A percentile compares a stretch with the other conserved stretches of the same genome.
Evolutionary conservation across 2,113 vertebrate species (phyloP).

Genomic region (Orientallactaga bullata): DNA sequence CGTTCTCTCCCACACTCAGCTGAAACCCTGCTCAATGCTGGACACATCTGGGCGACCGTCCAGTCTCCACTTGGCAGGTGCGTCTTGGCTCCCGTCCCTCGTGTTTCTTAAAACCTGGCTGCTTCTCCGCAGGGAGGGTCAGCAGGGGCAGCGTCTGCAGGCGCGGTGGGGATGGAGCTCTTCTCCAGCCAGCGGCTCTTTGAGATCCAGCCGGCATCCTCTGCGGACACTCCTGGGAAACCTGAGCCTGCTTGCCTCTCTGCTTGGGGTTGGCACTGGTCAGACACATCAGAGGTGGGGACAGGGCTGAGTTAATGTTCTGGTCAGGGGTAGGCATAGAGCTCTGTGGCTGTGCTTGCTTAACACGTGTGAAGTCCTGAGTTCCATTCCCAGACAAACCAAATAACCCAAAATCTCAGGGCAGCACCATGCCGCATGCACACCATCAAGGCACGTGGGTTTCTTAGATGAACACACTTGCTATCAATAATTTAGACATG

Average conservation of each 20-base stretch:
- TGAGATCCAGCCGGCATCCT: rapidly evolving
- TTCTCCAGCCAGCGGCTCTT: rapidly evolving
- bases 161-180: neutral
- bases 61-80: neutral
- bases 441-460: neutral
- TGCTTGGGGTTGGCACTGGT: neutral
- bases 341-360: neutral
- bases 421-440: rapidly evolving
- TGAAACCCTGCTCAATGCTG: neutral
- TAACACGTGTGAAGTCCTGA: neutral
- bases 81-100: neutral
- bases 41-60: neutral
- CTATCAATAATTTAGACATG: slow-evolving; percentile 78
- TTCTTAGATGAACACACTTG: slow-evolving; percentile 23
- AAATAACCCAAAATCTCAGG: neutral
- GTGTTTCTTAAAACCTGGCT: slow-evolving; percentile 39
- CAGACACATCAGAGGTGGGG: rapidly evolving
- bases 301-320: neutral
- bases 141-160: neutral
- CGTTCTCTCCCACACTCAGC: neutral
- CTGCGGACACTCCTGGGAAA: neutral
- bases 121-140: neutral
- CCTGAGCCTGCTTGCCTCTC: neutral
- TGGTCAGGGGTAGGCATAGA: neutral
- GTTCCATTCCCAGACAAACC: neutral